A percentile compares a stretch with the other conserved stretches of the same genome.
Conservation (phyloP, 2,113 vertebrate species). For the Hippocampus guttulatus region DNA sequence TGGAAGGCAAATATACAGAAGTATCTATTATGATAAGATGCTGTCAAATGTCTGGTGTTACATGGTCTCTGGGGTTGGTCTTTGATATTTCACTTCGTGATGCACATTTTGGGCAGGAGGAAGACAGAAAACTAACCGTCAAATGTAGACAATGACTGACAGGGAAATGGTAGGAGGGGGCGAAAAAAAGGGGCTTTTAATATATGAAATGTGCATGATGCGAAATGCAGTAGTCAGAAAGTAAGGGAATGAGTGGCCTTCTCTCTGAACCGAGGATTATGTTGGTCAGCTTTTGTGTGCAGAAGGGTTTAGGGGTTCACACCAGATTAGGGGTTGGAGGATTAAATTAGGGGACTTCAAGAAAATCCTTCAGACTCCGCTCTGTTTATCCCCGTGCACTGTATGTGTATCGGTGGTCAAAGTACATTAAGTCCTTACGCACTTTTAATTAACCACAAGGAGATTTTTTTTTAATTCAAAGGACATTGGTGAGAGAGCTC, state of each 20-base stretch:
- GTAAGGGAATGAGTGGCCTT: constrained; percentile 45
- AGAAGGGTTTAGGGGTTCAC: constrained; percentile 68
- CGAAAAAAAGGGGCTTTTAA: not conserved
- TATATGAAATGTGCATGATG: constrained; percentile 18
- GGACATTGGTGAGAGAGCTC: not conserved
- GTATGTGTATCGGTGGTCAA: constrained; percentile 29
- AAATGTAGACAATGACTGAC: constrained; percentile 23
- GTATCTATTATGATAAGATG: not conserved
- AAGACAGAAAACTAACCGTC: constrained; percentile 21
- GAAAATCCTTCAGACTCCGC: constrained; percentile 59
- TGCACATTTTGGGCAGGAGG: not conserved
- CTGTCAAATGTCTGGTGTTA: not conserved
- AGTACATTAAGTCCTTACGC: constrained; percentile 37
- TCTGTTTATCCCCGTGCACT: constrained; percentile 52
- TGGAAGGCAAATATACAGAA: constrained; percentile 6
- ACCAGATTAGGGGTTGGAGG: constrained; percentile 65
- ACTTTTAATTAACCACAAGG: constrained; percentile 38
- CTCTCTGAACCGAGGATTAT: constrained; percentile 56
- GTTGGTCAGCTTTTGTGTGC: constrained; percentile 60
- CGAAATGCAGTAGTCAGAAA: constrained; percentile 9
- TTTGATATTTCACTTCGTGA: not conserved
- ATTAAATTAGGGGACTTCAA: constrained; percentile 72
- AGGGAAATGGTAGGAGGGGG: not conserved
- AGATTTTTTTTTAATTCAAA: constrained; percentile 3
- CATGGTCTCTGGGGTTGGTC: not conserved